phyloP scores from a whole-genome alignment of 2,113 vertebrate species.

The Hemiscyllium ocellatum region DNA sequence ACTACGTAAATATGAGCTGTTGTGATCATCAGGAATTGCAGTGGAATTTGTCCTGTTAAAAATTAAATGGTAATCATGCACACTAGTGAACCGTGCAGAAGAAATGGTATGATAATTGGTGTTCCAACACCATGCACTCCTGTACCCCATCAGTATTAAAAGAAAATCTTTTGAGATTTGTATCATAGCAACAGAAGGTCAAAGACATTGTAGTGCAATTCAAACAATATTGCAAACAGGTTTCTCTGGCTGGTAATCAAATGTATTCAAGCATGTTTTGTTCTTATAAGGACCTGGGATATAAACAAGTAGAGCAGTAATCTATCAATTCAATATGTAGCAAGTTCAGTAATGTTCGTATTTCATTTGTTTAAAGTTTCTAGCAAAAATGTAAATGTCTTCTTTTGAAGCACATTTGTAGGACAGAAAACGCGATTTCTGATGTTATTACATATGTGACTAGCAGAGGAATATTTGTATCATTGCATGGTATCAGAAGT shows the following conservation, averaged over 20 bases:
- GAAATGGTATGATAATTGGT: neutral
- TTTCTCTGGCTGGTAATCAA: neutral
- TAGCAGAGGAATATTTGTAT: neutral
- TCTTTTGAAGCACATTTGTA: neutral
- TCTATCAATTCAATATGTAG: neutral
- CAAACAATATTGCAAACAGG: neutral
- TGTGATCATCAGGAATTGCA: constrained; percentile 9
- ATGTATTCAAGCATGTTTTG: neutral
- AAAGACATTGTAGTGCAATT: neutral
- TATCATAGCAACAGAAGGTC: neutral
- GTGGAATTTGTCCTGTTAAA: neutral
- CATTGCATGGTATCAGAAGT: neutral
- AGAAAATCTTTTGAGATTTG: neutral
- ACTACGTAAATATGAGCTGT: neutral
- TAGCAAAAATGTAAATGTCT: neutral
- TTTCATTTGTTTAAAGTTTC: neutral
- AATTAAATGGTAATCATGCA: neutral
- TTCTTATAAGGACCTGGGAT: neutral
- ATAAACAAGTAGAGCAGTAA: neutral
- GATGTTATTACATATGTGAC: neutral
- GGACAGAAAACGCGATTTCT: neutral
- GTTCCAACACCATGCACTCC: neutral
- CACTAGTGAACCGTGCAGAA: neutral
- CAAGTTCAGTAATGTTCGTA: neutral
- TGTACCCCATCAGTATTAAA: neutral